Base-by-base conservation (phyloP, 2,888 invertebrate genomes). In the Panorpa germanica region DNA sequence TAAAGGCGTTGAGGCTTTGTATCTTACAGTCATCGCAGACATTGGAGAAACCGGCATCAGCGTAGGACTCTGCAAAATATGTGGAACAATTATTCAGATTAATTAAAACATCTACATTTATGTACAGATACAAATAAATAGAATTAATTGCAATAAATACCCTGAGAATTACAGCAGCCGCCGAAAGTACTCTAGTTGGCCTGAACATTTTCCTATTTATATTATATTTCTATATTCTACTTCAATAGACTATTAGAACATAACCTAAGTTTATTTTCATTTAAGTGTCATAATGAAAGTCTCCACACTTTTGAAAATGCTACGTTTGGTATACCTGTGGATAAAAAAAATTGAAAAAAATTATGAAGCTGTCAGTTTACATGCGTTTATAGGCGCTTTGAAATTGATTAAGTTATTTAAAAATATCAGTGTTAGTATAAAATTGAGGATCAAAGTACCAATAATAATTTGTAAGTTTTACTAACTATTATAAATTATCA, bases 1-100 rank as follows among this genome's bases (percentile, higher is more conserved):
- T 25, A 88, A 54, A 1, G 91, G 90, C 6, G 78, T 78, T 11
- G 67, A 64, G 6, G 69, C 64, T 38, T 49, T 53, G 27, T 51
- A 38, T 25, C 58, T 41, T 10, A 46, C 37, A 37, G 46, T 44
- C 18, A 40, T 33, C 11, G 40, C 10, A 12, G 34, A 11, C 25
- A 15, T 11, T 7, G 20, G 17, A 7, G 18, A 6, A 5, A 14
- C 10, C 28, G 19, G 28, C 4, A 28, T 18, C 16, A 7, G 24
- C 13, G 13, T 24, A 24, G 13, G 9, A 31, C 17, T 15, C 15
- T n/a, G 9, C 12, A 10, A 17, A 13, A 9, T 8, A 28, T 9
- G 12, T 28, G 9, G 16, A 16, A 11, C 19, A 9, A 7, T 15
- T 17, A 18, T 9, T 15, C 17, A 11, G 11, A 24, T 12, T 24